Base-by-base conservation (phyloP, 2,113 vertebrate species). In the Larimichthys polyactis region DNA sequence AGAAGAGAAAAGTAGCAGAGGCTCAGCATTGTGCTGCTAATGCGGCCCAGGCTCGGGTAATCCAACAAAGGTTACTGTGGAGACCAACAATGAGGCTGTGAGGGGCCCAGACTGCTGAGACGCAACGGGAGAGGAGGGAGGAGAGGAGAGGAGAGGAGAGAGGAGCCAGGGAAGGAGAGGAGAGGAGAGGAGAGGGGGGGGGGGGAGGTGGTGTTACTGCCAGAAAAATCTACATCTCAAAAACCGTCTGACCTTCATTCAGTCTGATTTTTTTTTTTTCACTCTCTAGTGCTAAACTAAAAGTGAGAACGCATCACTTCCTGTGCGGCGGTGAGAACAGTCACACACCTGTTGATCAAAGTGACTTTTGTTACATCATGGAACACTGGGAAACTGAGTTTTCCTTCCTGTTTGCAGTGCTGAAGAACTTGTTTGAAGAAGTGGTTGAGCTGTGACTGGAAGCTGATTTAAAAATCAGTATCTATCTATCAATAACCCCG, bases 51-150 rank as follows among this genome's bases (percentile, higher is more conserved):
- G 90, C 89, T 84, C 74, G 89, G 67, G 62, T 74, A 66, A 89
- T 84, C 83, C 83, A 94, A 94, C 92, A 95, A 95, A 95, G 92
- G 95, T 95, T 96, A 83, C 93, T 85, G 91, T 94, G 94, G 95
- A 92, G 93, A 96, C 91, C 91, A 89, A 93, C 93, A 96, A 95
- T 92, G 85, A 82, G 86, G 81, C 85, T 89, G 62, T 65, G 87
- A 92, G 91, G 88, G 90, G 88, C 89, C 87, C 89, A 66, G 80
- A 82, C 84, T 67, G 75, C 87, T 40, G 79, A 87, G 86, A 82
- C 82, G 81, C 62, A 36, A 89, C 84, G 48, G 83, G 65, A 63
- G 73, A 84, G 82, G 81, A 73, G 75, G 77, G 73, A 44, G 82
- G 58, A 57, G 84, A 85, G 81, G 84, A 71, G 73, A 44, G 82